phyloP scores from a whole-genome alignment of 2,113 vertebrate genomes.

The Phrynosoma blainvillii region DNA sequence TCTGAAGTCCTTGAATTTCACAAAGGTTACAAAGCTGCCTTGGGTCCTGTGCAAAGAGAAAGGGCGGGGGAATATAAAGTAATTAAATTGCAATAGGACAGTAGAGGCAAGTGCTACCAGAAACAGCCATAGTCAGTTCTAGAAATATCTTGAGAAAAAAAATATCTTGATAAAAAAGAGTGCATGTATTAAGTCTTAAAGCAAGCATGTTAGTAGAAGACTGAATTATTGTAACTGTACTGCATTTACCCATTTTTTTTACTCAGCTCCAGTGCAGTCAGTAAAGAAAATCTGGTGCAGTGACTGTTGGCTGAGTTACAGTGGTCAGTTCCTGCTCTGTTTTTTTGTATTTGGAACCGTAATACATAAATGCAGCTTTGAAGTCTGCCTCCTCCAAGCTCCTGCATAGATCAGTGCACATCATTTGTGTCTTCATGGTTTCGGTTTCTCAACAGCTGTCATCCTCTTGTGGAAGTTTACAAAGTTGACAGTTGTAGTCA shows the following conservation, averaged over 20 bases:
- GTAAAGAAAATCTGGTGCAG: not conserved
- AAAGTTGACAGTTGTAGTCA: not conserved
- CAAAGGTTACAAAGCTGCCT: too few relatives aligned
- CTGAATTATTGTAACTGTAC: not conserved
- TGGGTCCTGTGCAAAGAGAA: not conserved
- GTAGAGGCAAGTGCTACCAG: not conserved
- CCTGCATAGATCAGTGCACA: not conserved
- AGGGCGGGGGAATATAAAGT: too few relatives aligned
- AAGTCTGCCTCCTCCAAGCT: not conserved
- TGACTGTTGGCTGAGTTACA: not conserved
- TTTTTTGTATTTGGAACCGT: too few relatives aligned
- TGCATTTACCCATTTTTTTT: too few relatives aligned
- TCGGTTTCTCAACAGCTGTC: not conserved
- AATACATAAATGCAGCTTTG: not conserved
- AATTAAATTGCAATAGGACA: not conserved
- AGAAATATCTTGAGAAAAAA: not conserved
- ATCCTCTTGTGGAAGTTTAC: not conserved
- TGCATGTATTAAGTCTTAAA: not conserved
- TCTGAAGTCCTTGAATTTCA: not conserved
- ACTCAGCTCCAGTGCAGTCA: not conserved
- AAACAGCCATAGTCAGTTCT: not conserved
- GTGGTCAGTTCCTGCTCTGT: not conserved
- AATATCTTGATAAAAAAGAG: not conserved
- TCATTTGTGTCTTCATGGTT: not conserved
- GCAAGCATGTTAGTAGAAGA: not conserved